Conservation (phyloP, 2,888 invertebrate species). For the Chrysolina americana region DNA sequence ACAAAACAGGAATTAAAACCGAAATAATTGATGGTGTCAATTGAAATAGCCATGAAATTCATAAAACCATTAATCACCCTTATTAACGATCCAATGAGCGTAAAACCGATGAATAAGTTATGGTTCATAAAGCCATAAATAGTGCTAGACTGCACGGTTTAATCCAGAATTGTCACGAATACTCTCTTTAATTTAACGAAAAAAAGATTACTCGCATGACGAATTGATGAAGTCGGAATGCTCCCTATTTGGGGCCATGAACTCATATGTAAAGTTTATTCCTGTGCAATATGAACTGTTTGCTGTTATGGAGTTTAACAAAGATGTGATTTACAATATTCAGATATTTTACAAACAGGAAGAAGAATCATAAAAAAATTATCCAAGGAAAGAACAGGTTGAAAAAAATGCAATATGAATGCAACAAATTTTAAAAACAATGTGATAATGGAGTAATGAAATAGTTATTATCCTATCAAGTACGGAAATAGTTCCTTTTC, state of each 20-base stretch:
- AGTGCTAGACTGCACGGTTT: slow-evolving; percentile 25
- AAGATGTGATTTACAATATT: no score
- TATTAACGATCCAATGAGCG: slow-evolving; percentile 12
- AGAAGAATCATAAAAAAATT: no score
- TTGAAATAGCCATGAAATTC: slow-evolving; percentile 21
- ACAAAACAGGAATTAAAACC: neutral
- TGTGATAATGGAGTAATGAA: no score
- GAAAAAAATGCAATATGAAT: no score
- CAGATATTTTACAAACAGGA: no score
- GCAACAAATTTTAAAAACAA: no score
- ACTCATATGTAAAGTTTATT: neutral
- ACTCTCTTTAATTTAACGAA: neutral
- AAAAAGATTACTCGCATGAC: neutral
- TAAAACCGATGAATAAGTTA: slow-evolving; percentile 20
- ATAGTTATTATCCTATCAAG: no score
- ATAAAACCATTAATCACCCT: slow-evolving; percentile 28
- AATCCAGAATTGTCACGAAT: slow-evolving; percentile 19
- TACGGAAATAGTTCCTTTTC: no score
- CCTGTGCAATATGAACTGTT: neutral
- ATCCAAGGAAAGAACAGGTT: no score
- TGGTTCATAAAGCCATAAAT: slow-evolving; percentile 13
- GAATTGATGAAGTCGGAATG: neutral
- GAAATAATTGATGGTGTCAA: slow-evolving; percentile 11
- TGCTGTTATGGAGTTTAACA: no score
- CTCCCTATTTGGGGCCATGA: neutral